Base-by-base conservation (phyloP, 2,113 vertebrate genomes). In the Phrynosoma blainvillii region DNA sequence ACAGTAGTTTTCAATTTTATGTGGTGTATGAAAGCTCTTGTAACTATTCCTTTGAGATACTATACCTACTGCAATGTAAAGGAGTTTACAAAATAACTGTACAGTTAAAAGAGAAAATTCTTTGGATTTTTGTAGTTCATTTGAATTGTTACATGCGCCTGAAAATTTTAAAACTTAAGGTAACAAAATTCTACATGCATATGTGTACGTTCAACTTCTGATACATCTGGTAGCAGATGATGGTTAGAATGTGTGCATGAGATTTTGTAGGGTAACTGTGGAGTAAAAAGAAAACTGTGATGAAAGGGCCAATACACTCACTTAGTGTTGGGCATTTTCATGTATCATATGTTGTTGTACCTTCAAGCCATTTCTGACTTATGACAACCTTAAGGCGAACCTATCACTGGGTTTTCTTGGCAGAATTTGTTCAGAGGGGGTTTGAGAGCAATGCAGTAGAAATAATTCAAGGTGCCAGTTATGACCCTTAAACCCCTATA, bases 1-100 rank as follows among this genome's bases (percentile, higher is more conserved):
- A 68, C n/a, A 68, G 52, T 40, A 77, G 47, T 56, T 73, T 79
- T 79, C 20, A 77, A 47, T 81, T 81, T 66, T 80, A 85, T 89
- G n/a, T 89, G n/a, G 59, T 66, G 30, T 47, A n/a, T 36, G 36
- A 66, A 68, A 71, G 10, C 86, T 68, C 13, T 54, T 21, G n/a
- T 84, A 1, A 79, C 56, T 54, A 87, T 84, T 83, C 32, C 0
- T 47, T 74, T 18, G 18, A 68, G 23, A 77, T n/a, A 82, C 66
- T 36, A 47, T 52, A 75, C 12, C 27, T 66, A 32, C 56, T 82
- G 71, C 74, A 21, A 13, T 74, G 70, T 65, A 74, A 62, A 14
- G 32, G 16, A 7, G 42, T 1, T 71, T 40, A 36, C 75, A 12
- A 20, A n/a, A 8, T 1, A 75, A n/a, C 27, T 75, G 52, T 68